These are phyloP conservation scores for Chloroceryle aenea DNA, from an alignment of 2,113 vertebrate genomes.

Conservation along the genomic window DNA sequence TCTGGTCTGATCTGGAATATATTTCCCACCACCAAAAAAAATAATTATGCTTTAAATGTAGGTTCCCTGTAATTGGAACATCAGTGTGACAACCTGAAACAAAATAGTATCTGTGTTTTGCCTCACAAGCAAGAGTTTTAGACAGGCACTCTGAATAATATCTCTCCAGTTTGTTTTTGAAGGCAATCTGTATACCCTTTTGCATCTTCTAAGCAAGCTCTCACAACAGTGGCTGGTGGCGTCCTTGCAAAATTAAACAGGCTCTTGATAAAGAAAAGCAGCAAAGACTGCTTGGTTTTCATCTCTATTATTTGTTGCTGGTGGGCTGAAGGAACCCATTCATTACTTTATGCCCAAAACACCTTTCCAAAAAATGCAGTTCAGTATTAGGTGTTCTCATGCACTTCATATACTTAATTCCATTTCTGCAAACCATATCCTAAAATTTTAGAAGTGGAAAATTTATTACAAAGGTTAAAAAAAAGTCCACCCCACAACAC, in stretches of 20 bases:
- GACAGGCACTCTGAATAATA: not conserved
- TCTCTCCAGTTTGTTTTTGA: not conserved
- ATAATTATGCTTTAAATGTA: not conserved
- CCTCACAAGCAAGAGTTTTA: not conserved
- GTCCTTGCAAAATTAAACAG: not conserved
- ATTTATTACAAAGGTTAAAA: not conserved
- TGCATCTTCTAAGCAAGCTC: not conserved
- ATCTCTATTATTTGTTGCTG: not conserved
- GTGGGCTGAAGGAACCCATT: not conserved
- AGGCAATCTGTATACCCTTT: not conserved
- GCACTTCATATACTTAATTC: not conserved
- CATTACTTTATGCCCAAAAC: not conserved
- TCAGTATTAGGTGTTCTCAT: not conserved
- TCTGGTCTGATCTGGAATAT: not conserved
- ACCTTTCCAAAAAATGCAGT: not conserved
- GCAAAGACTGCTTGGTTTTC: not conserved
- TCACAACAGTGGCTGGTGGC: not conserved
- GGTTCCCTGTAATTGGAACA: not conserved
- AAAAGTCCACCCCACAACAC: not conserved
- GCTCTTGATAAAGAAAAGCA: not conserved
- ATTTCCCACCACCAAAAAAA: rapidly evolving
- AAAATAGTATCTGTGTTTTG: not conserved
- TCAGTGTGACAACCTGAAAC: not conserved
- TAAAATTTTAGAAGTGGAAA: not conserved
- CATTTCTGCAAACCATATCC: not conserved